Conservation (phyloP, 2,113 vertebrate genomes). For the Leptosomus discolor region DNA sequence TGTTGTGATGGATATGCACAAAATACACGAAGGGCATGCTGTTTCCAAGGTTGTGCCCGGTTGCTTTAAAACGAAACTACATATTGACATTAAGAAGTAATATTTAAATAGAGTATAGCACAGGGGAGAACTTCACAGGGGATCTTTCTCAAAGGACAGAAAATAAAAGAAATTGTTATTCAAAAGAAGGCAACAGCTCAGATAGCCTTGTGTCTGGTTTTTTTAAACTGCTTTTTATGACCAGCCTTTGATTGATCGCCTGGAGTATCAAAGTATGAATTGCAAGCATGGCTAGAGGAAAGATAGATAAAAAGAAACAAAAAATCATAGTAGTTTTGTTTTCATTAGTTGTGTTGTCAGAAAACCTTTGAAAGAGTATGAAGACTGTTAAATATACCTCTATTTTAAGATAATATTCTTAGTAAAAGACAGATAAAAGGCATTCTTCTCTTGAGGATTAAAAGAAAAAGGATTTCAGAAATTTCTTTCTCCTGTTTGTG, state of each 20-base stretch:
- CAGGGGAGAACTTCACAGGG: background rate
- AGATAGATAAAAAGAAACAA: background rate
- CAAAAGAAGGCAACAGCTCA: background rate
- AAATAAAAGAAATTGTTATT: background rate
- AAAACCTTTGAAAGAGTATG: background rate
- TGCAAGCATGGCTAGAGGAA: background rate
- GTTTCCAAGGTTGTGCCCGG: background rate
- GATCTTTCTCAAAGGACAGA: background rate
- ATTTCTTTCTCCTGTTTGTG: background rate
- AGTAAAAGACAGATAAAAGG: background rate
- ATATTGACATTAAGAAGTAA: slow-evolving; percentile 3
- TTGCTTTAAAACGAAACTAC: background rate
- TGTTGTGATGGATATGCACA: background rate
- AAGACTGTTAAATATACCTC: background rate
- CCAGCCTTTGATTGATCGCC: background rate
- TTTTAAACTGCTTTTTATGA: background rate
- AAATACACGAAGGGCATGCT: background rate
- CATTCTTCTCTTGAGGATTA: background rate
- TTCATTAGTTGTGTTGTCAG: background rate
- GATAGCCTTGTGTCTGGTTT: background rate
- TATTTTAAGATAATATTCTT: background rate
- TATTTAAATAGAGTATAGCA: background rate
- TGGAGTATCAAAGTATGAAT: background rate
- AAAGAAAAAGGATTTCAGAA: background rate
- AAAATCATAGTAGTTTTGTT: background rate